Conservation (phyloP, 2,888 invertebrate species). For the Euclidia mi region DNA sequence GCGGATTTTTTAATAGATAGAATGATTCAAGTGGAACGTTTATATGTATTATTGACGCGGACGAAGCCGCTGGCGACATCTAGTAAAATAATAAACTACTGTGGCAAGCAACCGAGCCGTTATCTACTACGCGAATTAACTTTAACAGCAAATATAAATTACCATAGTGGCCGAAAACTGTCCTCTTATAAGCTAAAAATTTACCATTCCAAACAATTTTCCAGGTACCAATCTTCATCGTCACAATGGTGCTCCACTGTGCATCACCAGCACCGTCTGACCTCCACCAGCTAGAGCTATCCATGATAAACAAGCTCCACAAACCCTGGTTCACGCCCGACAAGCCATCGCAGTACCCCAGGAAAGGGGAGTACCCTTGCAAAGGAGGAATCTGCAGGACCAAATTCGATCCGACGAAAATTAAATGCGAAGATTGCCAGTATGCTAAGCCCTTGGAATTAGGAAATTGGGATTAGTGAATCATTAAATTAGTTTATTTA, state of each 20-base stretch:
- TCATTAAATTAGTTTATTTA: too few relatives aligned
- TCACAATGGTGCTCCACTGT: conserved; percentile 30
- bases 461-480: neutral
- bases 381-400: conserved; percentile 62
- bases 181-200: too few relatives aligned
- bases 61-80: too few relatives aligned
- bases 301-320: conserved; percentile 68
- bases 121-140: too few relatives aligned
- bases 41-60: too few relatives aligned
- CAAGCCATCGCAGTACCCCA: conserved; percentile 59
- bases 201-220: conserved; percentile 19
- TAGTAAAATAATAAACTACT: too few relatives aligned
- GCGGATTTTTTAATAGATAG: too few relatives aligned
- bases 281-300: conserved; percentile 56
- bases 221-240: conserved; percentile 49
- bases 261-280: conserved; percentile 51
- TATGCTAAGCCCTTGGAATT: conserved; percentile 53
- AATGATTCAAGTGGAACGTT: too few relatives aligned
- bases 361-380: conserved; percentile 72
- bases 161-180: too few relatives aligned
- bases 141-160: too few relatives aligned
- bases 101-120: too few relatives aligned
- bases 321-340: conserved; percentile 65
- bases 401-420: conserved; percentile 50
- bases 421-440: conserved; percentile 64